Percentiles rank a stretch among this genome's conserved stretches.
phyloP scores from a whole-genome alignment of 2,888 invertebrate genomes.

The Zaprionus bogoriensis region DNA sequence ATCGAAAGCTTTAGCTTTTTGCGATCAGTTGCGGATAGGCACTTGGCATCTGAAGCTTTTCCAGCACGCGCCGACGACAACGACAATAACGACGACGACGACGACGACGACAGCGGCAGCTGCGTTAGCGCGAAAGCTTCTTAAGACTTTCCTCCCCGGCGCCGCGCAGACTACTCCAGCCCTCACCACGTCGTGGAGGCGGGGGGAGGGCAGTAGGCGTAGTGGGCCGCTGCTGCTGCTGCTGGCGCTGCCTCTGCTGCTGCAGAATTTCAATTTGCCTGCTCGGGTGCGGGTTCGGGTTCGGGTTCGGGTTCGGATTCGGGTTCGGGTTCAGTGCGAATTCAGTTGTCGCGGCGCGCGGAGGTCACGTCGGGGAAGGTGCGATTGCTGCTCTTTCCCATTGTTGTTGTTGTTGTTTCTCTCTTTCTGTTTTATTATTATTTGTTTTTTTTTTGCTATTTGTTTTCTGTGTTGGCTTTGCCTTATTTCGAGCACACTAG shows the following conservation, averaged over 20 bases:
- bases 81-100: slow-evolving; percentile 9
- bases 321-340: slow-evolving; percentile 56
- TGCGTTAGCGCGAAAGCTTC: slow-evolving; percentile 50
- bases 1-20: slow-evolving; percentile 37
- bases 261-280: slow-evolving; percentile 27
- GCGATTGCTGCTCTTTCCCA: slow-evolving; percentile 12
- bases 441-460: background rate
- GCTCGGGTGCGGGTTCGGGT: slow-evolving; percentile 2
- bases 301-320: slow-evolving; percentile 43
- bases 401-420: background rate
- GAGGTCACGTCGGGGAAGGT: slow-evolving; percentile 23
- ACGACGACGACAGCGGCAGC: slow-evolving; percentile 22
- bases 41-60: slow-evolving; percentile 38
- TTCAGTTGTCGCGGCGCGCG: slow-evolving; percentile 47
- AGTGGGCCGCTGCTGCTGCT: background rate
- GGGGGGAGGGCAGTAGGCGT: too few species aligned
- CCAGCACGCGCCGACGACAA: slow-evolving; percentile 32
- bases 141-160: background rate
- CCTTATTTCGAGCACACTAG: background rate
- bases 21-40: slow-evolving; percentile 1
- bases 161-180: background rate
- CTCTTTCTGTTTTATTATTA: background rate
- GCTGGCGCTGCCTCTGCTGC: background rate
- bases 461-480: background rate
- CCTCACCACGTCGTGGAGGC: background rate